Conservation (phyloP, 2,113 vertebrate genomes). For the Apteryx owenii region DNA sequence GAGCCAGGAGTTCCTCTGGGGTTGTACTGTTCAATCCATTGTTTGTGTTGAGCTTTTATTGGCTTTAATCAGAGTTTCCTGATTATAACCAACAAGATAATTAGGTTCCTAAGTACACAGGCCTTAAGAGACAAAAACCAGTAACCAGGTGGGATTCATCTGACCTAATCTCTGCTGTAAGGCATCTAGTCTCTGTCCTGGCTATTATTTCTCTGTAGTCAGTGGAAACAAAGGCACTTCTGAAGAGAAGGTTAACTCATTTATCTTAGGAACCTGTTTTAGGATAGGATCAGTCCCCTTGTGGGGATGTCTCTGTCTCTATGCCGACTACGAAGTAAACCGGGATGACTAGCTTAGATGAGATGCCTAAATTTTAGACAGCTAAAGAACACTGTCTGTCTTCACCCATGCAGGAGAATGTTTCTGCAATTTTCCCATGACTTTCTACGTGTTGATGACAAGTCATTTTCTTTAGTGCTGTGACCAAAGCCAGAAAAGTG, state of each 20-base stretch:
- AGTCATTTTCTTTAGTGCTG: background rate
- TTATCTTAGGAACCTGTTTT: background rate
- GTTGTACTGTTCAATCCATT: background rate
- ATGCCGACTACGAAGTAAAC: background rate
- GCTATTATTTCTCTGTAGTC: background rate
- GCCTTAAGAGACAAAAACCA: background rate
- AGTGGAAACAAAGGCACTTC: background rate
- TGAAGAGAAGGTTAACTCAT: background rate
- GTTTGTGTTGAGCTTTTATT: constrained; percentile 3
- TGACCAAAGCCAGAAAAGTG: background rate
- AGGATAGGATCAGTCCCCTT: background rate
- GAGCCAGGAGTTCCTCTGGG: background rate
- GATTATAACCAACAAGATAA: constrained; percentile 39
- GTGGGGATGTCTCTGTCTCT: background rate
- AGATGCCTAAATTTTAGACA: background rate
- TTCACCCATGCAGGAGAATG: rapidly evolving
- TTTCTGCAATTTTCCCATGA: background rate
- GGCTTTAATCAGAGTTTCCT: constrained; percentile 32
- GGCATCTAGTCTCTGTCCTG: background rate
- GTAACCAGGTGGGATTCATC: constrained; percentile 32
- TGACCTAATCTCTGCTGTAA: constrained; percentile 5
- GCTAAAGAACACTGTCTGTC: background rate
- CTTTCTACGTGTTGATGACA: background rate
- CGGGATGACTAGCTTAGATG: background rate
- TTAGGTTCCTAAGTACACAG: background rate